Evolutionary conservation across 2,888 invertebrate genomes (phyloP).

Genomic region (Carterocephalus palaemon): DNA sequence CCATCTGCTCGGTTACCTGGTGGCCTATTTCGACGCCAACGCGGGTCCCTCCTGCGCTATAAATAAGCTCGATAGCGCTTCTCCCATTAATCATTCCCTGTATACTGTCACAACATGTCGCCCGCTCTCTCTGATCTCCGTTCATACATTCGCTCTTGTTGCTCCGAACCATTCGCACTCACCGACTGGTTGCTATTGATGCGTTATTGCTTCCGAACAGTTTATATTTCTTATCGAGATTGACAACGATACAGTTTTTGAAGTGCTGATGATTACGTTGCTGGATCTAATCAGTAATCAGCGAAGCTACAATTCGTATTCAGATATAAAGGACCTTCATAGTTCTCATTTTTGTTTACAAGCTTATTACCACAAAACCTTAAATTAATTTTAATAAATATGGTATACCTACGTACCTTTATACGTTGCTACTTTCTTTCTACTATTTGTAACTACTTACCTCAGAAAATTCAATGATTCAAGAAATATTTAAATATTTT

Average conservation of each 20-base stretch:
- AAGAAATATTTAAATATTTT: no score
- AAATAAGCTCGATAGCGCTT: slow-evolving; percentile 65
- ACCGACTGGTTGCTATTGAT: slow-evolving; percentile 38
- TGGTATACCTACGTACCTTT: no score
- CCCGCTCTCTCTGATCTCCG: slow-evolving; percentile 63
- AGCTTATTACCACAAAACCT: no score
- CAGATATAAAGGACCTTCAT: no score
- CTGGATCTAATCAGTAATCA: no score
- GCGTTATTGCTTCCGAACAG: slow-evolving; percentile 48
- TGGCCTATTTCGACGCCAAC: slow-evolving; percentile 64
- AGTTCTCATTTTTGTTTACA: no score
- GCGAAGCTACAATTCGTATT: no score
- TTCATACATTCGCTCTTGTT: slow-evolving; percentile 12
- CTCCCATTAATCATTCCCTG: slow-evolving; percentile 65
- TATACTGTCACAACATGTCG: slow-evolving; percentile 68
- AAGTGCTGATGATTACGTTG: no score
- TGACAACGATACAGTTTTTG: slow-evolving; percentile 5
- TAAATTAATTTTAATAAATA: no score
- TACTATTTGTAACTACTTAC: no score
- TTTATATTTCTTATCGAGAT: slow-evolving; percentile 2
- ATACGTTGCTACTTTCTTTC: no score
- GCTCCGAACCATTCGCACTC: slow-evolving; percentile 43
- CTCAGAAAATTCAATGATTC: no score
- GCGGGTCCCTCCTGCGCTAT: slow-evolving; percentile 54
- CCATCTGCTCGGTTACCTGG: slow-evolving; percentile 35